phyloP scores from a whole-genome alignment of 2,113 vertebrate species.

The Nipponia nippon region DNA sequence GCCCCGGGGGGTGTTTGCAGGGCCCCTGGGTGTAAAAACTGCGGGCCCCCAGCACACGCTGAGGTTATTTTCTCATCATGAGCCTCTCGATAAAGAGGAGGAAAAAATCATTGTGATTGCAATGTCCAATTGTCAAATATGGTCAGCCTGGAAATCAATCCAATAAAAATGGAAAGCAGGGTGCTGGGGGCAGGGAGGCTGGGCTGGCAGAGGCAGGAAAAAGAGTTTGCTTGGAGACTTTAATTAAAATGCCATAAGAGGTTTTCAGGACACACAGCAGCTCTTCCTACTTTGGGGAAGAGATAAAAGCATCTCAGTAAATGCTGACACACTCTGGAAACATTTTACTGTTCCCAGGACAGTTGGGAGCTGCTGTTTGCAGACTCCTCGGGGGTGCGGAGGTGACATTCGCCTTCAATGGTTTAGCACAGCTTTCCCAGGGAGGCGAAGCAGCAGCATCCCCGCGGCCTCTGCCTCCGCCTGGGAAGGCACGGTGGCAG shows the following conservation, averaged over 20 bases:
- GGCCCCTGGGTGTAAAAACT: not conserved
- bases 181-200: not conserved
- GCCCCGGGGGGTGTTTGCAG: not conserved
- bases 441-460: not conserved
- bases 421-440: not conserved
- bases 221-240: not conserved
- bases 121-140: not conserved
- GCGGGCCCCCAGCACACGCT: not conserved
- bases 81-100: not conserved
- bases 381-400: not conserved
- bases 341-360: not conserved
- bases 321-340: not conserved
- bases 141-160: not conserved
- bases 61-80: not conserved
- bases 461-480: not conserved
- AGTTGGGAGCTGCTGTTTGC: not conserved
- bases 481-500: accelerated
- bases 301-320: not conserved
- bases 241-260: not conserved
- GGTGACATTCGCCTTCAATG: accelerated
- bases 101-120: not conserved
- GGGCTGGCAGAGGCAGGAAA: not conserved
- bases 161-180: not conserved
- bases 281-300: not conserved
- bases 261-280: not conserved